phyloP scores from a whole-genome alignment of 2,888 invertebrate species.

The Pristionchus entomophagus region DNA sequence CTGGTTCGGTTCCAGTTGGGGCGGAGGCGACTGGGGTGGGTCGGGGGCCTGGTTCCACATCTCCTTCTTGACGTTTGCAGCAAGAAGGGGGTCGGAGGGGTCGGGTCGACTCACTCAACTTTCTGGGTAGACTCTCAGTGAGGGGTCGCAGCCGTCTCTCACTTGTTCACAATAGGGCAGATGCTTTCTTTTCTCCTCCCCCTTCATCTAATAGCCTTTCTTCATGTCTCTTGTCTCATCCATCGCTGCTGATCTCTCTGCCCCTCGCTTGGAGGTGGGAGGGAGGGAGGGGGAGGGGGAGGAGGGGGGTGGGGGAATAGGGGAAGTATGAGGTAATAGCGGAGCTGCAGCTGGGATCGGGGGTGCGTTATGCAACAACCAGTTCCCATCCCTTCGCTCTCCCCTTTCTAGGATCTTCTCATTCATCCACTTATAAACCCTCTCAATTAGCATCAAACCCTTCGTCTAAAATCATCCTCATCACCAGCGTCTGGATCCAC shows the following conservation, averaged over 20 bases:
- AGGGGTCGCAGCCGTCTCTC: conserved; percentile 15
- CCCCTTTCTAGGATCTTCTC: neutral
- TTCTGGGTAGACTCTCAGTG: neutral
- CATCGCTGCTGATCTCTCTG: neutral
- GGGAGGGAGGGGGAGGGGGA: neutral
- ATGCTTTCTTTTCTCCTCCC: neutral
- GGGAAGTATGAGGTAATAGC: neutral
- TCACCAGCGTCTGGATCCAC: neutral
- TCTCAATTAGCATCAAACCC: neutral
- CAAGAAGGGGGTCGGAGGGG: neutral
- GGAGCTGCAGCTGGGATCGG: neutral
- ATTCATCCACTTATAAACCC: neutral
- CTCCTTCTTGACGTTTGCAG: neutral
- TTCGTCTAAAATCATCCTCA: too few relatives aligned
- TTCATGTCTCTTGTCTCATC: conserved; percentile 5
- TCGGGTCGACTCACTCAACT: neutral
- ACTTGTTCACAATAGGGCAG: conserved; percentile 40
- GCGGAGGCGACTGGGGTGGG: conserved; percentile 24
- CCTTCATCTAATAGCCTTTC: conserved; percentile 7
- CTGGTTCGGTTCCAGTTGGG: neutral
- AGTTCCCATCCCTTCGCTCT: neutral
- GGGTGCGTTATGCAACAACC: conserved; percentile 25
- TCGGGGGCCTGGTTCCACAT: neutral
- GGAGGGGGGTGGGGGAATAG: neutral
- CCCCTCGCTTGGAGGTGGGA: neutral